A percentile compares a stretch with the other conserved stretches of the same genome.
These are phyloP conservation scores for Capra hircus DNA, from an alignment of 2,113 vertebrate genomes.

Conservation along the genomic window DNA sequence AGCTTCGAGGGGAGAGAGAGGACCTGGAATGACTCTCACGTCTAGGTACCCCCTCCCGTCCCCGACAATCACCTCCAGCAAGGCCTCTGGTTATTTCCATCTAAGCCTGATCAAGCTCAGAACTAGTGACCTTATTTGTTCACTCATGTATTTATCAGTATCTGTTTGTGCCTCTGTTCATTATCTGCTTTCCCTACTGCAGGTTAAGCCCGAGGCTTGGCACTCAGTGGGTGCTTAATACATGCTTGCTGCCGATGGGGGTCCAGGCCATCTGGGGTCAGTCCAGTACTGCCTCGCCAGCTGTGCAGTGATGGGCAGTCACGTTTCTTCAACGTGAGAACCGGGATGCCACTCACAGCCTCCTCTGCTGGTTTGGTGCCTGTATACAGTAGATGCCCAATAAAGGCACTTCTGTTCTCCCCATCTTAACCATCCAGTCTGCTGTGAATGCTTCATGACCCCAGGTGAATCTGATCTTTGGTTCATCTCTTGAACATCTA, in stretches of 20 bases:
- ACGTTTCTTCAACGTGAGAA: background rate
- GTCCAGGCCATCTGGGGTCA: background rate
- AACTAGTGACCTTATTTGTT: background rate
- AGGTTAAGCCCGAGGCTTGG: background rate
- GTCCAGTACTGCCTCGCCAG: background rate
- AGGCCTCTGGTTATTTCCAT: background rate
- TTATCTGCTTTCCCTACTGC: background rate
- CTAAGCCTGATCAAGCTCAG: background rate
- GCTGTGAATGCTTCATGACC: background rate
- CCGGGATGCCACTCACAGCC: background rate
- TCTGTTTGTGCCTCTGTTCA: background rate
- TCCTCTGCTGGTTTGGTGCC: background rate
- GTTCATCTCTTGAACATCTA: background rate
- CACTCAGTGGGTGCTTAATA: background rate
- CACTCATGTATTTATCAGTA: background rate
- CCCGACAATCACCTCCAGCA: too few relatives aligned
- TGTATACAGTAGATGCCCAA: background rate
- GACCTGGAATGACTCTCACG: background rate
- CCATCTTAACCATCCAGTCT: background rate
- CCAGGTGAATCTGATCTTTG: background rate
- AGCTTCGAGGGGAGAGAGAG: background rate
- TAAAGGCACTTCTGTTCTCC: background rate
- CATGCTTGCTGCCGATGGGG: background rate
- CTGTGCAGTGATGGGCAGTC: background rate
- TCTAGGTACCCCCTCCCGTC: rapidly evolving